These are phyloP conservation scores for Penaeus indicus DNA, from an alignment of 1,140 invertebrate genomes.

Conservation along the genomic window DNA sequence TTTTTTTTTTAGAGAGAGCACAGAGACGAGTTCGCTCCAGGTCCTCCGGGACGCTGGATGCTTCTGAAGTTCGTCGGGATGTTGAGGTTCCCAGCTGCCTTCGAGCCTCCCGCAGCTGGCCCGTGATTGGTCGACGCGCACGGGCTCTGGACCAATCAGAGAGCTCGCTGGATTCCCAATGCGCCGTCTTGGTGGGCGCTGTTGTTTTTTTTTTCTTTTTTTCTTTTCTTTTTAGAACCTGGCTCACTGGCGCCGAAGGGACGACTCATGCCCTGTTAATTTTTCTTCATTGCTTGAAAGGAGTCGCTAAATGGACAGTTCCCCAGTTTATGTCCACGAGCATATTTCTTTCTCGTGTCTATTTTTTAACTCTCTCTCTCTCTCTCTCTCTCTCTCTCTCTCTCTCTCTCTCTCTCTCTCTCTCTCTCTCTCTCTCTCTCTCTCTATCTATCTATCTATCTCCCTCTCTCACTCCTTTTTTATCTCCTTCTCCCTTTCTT, in stretches of 20 bases:
- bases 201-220: slow-evolving; percentile 1
- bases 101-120: slow-evolving; percentile 3
- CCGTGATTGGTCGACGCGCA: slow-evolving; percentile 20
- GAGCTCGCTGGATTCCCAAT: slow-evolving; percentile 30
- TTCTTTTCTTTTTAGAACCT: neutral
- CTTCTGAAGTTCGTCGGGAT: slow-evolving; percentile 39
- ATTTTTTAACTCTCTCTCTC: neutral
- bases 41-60: slow-evolving; percentile 38
- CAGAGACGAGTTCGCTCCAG: slow-evolving; percentile 29
- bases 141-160: slow-evolving; percentile 34
- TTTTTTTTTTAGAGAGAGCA: neutral
- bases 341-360: neutral
- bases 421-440: neutral
- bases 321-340: slow-evolving; percentile 21
- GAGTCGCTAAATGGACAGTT: slow-evolving; percentile 48
- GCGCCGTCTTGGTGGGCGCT: slow-evolving; percentile 42
- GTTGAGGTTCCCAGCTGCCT: slow-evolving; percentile 52
- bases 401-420: neutral
- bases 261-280: slow-evolving; percentile 44
- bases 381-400: neutral
- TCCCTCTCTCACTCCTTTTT: neutral
- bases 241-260: slow-evolving; percentile 40
- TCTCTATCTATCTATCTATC: neutral
- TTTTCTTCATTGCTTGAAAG: slow-evolving; percentile 45
- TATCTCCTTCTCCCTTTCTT: neutral